Percentiles rank a stretch among this genome's conserved stretches.
These are phyloP conservation scores for Pelagia noctiluca DNA, from an alignment of 30 jellyfish, hydroid and myxozoan species.

Conservation along the genomic window DNA sequence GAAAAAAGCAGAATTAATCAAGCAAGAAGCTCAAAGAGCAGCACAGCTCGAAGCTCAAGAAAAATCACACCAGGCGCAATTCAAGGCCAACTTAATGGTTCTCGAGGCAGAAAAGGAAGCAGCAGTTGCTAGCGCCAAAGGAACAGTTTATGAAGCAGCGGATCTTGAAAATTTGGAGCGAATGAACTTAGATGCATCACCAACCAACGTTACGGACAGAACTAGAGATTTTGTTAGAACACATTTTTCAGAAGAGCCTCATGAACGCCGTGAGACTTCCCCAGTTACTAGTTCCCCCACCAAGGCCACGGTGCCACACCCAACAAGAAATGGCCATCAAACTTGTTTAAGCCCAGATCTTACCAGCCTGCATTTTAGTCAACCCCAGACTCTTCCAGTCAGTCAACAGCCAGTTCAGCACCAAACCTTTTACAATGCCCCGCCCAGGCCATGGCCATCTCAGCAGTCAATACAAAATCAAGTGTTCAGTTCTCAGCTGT, in stretches of 20 bases:
- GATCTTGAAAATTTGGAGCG: constrained; percentile 14
- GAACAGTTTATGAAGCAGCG: constrained; percentile 24
- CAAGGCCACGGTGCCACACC: neutral
- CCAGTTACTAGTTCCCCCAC: neutral
- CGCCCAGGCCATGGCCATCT: neutral
- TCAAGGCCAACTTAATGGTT: neutral
- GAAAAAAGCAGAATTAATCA: constrained; percentile 10
- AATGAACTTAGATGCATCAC: constrained; percentile 10
- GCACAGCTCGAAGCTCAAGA: constrained; percentile 33
- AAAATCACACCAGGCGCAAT: neutral
- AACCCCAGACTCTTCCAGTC: neutral
- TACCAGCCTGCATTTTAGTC: neutral
- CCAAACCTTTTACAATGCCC: constrained; percentile 4
- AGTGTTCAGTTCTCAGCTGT: neutral
- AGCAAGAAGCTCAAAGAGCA: constrained; percentile 20
- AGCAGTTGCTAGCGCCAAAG: constrained; percentile 39
- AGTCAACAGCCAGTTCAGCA: neutral
- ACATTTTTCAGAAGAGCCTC: neutral
- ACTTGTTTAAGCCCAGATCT: neutral
- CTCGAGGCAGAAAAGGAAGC: constrained; percentile 42
- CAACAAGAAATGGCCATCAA: neutral
- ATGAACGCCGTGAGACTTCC: neutral
- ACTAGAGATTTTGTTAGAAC: constrained; percentile 9
- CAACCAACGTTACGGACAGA: constrained; percentile 4
- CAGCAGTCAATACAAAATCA: neutral